A percentile compares a stretch with the other conserved stretches of the same genome.
Evolutionary conservation across 2,113 vertebrate species (phyloP).

Genomic region (Tetrao urogallus): DNA sequence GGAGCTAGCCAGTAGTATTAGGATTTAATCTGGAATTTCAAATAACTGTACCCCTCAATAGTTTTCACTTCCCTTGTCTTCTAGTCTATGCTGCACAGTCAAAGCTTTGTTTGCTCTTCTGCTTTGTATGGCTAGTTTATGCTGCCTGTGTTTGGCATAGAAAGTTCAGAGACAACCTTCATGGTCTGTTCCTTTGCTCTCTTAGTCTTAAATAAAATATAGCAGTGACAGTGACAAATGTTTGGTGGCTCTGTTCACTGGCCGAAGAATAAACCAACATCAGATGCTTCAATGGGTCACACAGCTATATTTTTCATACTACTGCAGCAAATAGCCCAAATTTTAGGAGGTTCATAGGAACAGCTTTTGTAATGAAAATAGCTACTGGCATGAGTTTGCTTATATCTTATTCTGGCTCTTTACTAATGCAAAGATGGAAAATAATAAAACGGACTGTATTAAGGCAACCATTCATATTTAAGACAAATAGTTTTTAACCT

Average conservation of each 20-base stretch:
- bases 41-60: not conserved
- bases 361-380: not conserved
- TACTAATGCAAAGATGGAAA: not conserved
- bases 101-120: not conserved
- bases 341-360: not conserved
- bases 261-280: not conserved
- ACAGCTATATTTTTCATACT: not conserved
- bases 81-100: not conserved
- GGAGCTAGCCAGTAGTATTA: not conserved
- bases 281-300: not conserved
- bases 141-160: not conserved
- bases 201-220: not conserved
- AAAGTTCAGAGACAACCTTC: not conserved
- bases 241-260: not conserved
- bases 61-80: not conserved
- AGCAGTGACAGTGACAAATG: not conserved
- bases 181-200: not conserved
- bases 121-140: not conserved
- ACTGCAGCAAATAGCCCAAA: not conserved
- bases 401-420: not conserved
- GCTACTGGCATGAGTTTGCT: not conserved
- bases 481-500: not conserved
- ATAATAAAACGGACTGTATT: not conserved
- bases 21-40: not conserved
- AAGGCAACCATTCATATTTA: not conserved